Evolutionary conservation across 2,888 invertebrate genomes (phyloP).

Genomic region (Caenorhabditis panamensis): DNA sequence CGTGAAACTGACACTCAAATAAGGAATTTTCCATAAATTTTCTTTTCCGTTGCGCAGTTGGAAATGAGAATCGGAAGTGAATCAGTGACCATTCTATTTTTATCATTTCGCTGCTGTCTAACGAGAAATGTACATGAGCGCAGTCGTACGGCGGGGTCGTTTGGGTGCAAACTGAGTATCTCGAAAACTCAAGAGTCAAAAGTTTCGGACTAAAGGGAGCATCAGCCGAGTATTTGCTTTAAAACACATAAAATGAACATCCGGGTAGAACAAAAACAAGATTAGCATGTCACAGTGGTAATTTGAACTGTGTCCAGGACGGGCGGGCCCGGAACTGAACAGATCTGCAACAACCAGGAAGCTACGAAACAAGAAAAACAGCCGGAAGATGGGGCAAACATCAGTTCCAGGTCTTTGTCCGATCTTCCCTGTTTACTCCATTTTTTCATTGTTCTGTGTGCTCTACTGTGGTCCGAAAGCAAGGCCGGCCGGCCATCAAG

Average conservation of each 20-base stretch:
- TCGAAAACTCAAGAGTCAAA: conserved; percentile 3
- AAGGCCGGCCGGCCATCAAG: background rate
- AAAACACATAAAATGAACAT: too few relatives aligned
- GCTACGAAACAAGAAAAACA: conserved; percentile 34
- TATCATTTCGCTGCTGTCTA: conserved; percentile 31
- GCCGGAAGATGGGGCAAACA: conserved; percentile 39
- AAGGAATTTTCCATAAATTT: background rate
- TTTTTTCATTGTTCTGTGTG: conserved; percentile 40
- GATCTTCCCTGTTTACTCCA: conserved; percentile 27
- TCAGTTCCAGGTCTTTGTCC: conserved; percentile 25
- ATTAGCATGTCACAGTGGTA: background rate
- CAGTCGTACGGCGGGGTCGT: conserved; percentile 30
- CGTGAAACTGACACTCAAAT: background rate
- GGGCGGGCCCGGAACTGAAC: conserved; percentile 9
- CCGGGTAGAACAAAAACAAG: conserved; percentile 10
- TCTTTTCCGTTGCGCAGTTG: conserved; percentile 17
- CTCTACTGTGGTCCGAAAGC: conserved; percentile 23
- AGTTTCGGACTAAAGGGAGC: background rate
- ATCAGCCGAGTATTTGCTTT: background rate
- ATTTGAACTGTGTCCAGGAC: conserved; percentile 9
- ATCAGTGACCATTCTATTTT: conserved; percentile 11
- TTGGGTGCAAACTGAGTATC: conserved; percentile 37
- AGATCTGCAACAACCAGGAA: conserved; percentile 40
- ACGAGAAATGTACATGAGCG: conserved; percentile 41
- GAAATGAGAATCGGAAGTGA: conserved; percentile 24